Percentiles rank a stretch among this genome's conserved stretches.
Evolutionary conservation across 1,140 invertebrate species (phyloP).

Genomic region (Tribolium madens): DNA sequence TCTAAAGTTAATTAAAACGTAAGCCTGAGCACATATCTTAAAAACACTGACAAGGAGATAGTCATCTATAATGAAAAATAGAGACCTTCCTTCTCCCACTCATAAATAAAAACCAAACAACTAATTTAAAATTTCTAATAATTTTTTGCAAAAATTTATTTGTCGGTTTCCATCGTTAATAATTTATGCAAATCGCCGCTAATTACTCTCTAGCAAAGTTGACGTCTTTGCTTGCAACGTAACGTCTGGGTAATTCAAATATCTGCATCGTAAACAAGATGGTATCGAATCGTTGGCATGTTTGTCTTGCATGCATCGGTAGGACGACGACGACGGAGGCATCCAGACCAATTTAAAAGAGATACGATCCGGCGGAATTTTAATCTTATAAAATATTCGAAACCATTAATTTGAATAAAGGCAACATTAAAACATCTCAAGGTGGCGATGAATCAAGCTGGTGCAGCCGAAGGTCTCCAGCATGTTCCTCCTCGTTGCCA

Average conservation of each 20-base stretch:
- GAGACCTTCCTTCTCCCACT: background rate
- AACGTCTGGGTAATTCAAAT: conserved; percentile 23
- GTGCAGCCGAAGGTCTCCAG: conserved; percentile 58
- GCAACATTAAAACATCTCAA: conserved; percentile 67
- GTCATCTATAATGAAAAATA: background rate
- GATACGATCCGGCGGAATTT: conserved; percentile 58
- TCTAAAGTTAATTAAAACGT: background rate
- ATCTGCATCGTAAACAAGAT: conserved; percentile 39
- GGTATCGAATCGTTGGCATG: conserved; percentile 41
- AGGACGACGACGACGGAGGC: conserved; percentile 45
- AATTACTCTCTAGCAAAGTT: background rate
- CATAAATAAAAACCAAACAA: background rate
- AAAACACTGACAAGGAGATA: background rate
- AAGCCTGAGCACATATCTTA: background rate
- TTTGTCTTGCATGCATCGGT: conserved; percentile 35
- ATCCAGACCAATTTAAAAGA: conserved; percentile 62
- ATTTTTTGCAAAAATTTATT: no score
- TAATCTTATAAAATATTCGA: conserved; percentile 64
- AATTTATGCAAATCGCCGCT: no score
- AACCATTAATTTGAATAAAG: conserved; percentile 66
- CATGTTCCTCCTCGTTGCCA: conserved; percentile 63
- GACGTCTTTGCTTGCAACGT: conserved; percentile 11
- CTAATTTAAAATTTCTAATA: no score
- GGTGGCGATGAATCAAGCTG: conserved; percentile 64
- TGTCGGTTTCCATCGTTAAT: no score